Conservation (phyloP, 2,113 vertebrate species). For the Podarcis raffonei region DNA sequence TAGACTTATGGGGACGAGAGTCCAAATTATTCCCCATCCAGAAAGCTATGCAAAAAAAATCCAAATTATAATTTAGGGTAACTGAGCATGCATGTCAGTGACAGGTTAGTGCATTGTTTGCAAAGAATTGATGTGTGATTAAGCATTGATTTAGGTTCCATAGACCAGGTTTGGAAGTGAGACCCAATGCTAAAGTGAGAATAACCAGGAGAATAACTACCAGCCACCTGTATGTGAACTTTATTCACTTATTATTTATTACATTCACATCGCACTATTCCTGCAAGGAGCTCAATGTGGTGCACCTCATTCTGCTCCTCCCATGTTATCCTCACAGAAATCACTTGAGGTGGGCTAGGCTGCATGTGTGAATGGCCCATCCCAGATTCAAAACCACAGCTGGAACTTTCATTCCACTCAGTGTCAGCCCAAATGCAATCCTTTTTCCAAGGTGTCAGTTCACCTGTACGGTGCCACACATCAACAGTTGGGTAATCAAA, state of each 20-base stretch:
- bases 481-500: neutral
- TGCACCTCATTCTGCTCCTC: no score
- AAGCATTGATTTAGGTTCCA: neutral
- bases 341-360: no score
- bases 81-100: constrained; percentile 26
- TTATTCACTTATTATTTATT: no score
- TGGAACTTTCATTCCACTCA: neutral
- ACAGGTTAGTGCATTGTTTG: neutral
- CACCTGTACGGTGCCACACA: neutral
- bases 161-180: neutral
- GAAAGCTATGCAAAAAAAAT: constrained; percentile 6
- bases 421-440: neutral
- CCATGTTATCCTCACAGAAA: no score
- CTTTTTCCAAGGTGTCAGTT: neutral
- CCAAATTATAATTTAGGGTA: neutral
- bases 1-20: neutral
- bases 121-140: neutral
- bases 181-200: neutral
- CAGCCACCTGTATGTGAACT: neutral
- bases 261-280: no score
- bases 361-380: neutral
- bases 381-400: neutral
- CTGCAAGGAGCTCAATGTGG: no score
- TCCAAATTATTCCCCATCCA: neutral
- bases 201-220: neutral